Evolutionary conservation across 2,888 invertebrate genomes (phyloP).

Genomic region (Drosophila sordidapex): DNA sequence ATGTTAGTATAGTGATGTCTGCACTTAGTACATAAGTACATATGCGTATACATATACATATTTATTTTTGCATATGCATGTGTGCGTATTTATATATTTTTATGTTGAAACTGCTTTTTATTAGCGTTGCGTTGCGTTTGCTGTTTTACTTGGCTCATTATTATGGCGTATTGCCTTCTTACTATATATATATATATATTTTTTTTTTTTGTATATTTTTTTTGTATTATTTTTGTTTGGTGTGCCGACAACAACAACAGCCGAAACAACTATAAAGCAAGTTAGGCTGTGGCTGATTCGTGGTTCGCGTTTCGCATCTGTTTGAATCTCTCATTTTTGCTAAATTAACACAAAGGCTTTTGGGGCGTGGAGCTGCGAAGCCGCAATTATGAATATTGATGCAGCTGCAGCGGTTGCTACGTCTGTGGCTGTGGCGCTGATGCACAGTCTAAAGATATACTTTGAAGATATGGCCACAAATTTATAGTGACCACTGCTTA

Average conservation of each 20-base stretch:
- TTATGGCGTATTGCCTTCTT: slow-evolving; percentile 68
- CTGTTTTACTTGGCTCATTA: slow-evolving; percentile 64
- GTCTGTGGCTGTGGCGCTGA: slow-evolving; percentile 10
- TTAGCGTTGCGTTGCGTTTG: slow-evolving; percentile 48
- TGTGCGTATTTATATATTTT: slow-evolving; percentile 16
- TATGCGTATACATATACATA: neutral
- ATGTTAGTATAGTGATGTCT: slow-evolving; percentile 42
- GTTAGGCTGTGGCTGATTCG: slow-evolving; percentile 35
- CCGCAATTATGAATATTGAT: slow-evolving; percentile 40
- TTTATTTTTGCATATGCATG: neutral
- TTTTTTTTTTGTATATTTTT: neutral
- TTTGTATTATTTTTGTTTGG: neutral
- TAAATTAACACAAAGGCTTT: slow-evolving; percentile 64
- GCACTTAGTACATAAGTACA: slow-evolving; percentile 40
- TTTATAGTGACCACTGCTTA: slow-evolving; percentile 39
- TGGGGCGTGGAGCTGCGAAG: slow-evolving; percentile 29
- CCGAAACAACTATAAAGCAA: slow-evolving; percentile 26
- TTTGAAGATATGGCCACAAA: slow-evolving; percentile 34
- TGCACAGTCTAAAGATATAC: slow-evolving; percentile 41
- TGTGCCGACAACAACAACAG: slow-evolving; percentile 21
- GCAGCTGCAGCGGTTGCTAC: slow-evolving; percentile 36
- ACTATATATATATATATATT: neutral
- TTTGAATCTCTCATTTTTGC: slow-evolving; percentile 52
- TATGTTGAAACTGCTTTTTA: slow-evolving; percentile 61
- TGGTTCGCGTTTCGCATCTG: slow-evolving; percentile 55